Base-by-base conservation (phyloP, 2,888 invertebrate genomes). In the Cordilura impudica region DNA sequence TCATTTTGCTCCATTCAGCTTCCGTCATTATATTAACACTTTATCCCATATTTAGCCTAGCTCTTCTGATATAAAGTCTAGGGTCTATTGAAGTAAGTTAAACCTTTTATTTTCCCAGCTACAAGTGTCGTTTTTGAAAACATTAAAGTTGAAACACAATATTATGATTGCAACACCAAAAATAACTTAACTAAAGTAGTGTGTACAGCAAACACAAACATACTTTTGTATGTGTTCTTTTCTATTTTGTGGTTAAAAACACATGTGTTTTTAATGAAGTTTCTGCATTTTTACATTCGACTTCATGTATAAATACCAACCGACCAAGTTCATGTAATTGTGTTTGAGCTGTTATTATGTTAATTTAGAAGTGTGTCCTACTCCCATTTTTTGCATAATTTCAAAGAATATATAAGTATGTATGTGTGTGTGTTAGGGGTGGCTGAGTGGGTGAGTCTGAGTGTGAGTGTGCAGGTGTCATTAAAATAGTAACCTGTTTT, bases 331-430 rank as follows among this genome's bases (percentile, higher is more conserved):
- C 8, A 72, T 71, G 35, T 53, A 51, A 54, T 56, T 53, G 60
- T 53, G 70, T 39, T 70, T 35, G 51, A 69, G 58, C 78, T 73
- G 69, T 78, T 69, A 70, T 73, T 78, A 78, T 78, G 73, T 70
- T 78, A 73, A 73, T 78, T 78, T 78, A 54, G 65, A 74, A 70
- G 51, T 73, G 18, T 39, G 29, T 7, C 10, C 35, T 45, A 10
- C 29, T 56, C 39, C 5, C 43, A 7, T n/a, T n/a, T n/a, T n/a
- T n/a, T n/a, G n/a, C n/a, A n/a, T n/a, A n/a, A n/a, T n/a, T n/a
- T n/a, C n/a, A n/a, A n/a, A n/a, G n/a, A n/a, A n/a, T 12, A 39
- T 26, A 26, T 6, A 1, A 39, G 14, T n/a, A n/a, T n/a, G 35
- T 39, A 39, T 39, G 35, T 39, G 10, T 31, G 1, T 39, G 3